Base-by-base conservation (phyloP, 2,113 vertebrate genomes). In the Cebus imitator region DNA sequence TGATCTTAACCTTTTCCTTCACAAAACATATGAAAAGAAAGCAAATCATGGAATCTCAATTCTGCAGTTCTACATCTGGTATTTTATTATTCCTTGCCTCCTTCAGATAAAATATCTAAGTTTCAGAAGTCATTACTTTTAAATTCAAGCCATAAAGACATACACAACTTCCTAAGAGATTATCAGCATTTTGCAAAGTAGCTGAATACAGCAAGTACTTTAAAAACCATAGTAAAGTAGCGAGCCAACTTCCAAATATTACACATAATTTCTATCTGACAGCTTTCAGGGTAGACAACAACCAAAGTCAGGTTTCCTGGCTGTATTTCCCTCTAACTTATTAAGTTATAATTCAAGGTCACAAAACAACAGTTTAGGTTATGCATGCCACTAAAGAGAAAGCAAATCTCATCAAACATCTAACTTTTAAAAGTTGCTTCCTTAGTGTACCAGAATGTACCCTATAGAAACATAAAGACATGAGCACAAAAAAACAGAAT, bases 111-210 rank as follows among this genome's bases (percentile, higher is more conserved):
- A 94, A 37, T 32, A 64, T 45, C 70, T 83, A 94, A 86, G 75
- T 94, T 91, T 91, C 84, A 72, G 52, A 96, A 97, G 91, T 94
- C 55, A 83, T 50, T 76, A 81, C 27, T 83, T 86, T 95, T 85
- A 97, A 94, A 95, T 91, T 75, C 76, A 94, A 90, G 76, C 89
- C 73, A 97, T 82, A 94, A 84, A 97, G 95, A 66, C 95, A 94
- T 32, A 58, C 3, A 64, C 79, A 87, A 89, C 83, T 93, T 91
- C 70, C 79, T 10, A 90, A 92, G 82, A 88, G 87, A 90, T 95
- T 97, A 94, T 97, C 87, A 96, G 92, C 25, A 75, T 96, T 97
- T 93, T 91, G 73, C 91, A 97, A 95, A 90, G 80, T 87, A 95
- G 83, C 52, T 81, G 64, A 79, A 66, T 78, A 48, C 3, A 35